Conservation (phyloP, 2,797 vertebrate genomes). For the Ctenopoma kingsleyae region DNA sequence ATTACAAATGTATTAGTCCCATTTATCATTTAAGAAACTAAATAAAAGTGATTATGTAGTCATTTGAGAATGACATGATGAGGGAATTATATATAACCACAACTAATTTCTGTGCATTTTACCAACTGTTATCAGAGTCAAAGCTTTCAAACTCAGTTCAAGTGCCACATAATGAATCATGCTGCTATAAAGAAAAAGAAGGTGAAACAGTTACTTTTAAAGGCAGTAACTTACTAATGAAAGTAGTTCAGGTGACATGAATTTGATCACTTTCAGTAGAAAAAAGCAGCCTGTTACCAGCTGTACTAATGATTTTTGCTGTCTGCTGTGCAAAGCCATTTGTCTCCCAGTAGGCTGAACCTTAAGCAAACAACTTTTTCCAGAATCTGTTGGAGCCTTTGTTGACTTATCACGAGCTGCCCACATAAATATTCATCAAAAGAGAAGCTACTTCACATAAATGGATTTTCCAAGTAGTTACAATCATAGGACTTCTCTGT, state of each 20-base stretch:
- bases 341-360: conserved; percentile 46
- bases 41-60: too few relatives aligned
- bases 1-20: not conserved
- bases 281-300: conserved; percentile 17
- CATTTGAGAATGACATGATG: too few relatives aligned
- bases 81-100: too few relatives aligned
- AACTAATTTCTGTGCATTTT: too few relatives aligned
- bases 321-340: conserved; percentile 40
- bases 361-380: conserved; percentile 59
- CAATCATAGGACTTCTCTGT: not conserved
- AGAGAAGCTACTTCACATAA: conserved; percentile 19
- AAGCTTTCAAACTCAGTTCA: not conserved
- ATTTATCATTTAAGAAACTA: not conserved
- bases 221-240: conserved; percentile 3
- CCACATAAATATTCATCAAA: conserved; percentile 10
- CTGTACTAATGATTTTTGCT: conserved; percentile 45
- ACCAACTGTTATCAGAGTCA: not conserved
- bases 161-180: not conserved
- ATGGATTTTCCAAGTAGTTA: conserved; percentile 1
- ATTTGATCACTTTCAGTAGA: conserved; percentile 69
- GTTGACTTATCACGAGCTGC: conserved; percentile 42
- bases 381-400: conserved; percentile 34
- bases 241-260: conserved; percentile 31
- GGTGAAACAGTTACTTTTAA: conserved; percentile 8
- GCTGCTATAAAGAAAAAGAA: not conserved